These are phyloP conservation scores for Equus quagga DNA, from an alignment of 2,113 vertebrate genomes.

Conservation along the genomic window DNA sequence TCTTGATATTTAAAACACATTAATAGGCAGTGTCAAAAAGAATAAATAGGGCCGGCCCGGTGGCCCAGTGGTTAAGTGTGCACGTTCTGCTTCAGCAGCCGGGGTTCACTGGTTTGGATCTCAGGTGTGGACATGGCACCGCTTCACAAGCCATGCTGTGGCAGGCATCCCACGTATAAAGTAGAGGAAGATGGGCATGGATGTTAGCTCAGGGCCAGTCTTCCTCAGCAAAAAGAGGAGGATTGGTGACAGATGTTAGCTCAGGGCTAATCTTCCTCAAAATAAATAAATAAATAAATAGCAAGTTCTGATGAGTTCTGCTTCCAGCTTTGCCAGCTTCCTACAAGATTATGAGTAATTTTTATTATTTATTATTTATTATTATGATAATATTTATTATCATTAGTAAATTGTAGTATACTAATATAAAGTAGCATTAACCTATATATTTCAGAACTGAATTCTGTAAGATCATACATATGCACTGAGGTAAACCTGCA, in stretches of 20 bases:
- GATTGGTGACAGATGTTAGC: too few species aligned
- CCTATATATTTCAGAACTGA: slow-evolving; percentile 24
- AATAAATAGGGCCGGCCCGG: neutral
- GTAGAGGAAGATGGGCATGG: too few species aligned
- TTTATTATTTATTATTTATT: too few species aligned
- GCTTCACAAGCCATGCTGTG: too few species aligned
- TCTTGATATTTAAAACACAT: slow-evolving; percentile 5
- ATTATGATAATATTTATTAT: too few species aligned
- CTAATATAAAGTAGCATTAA: slow-evolving; percentile 23
- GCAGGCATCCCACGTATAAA: too few species aligned
- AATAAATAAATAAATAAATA: neutral
- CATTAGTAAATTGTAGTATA: neutral
- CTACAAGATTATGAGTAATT: neutral
- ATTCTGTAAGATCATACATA: neutral
- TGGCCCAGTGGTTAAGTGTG: too few species aligned
- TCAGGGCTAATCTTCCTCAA: neutral
- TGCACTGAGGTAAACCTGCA: neutral
- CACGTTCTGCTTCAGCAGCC: too few species aligned
- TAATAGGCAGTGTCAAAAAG: slow-evolving; percentile 6
- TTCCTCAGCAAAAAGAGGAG: too few species aligned
- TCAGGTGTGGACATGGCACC: too few species aligned
- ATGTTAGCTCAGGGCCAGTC: too few species aligned
- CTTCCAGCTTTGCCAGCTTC: slow-evolving; percentile 28
- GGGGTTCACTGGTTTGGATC: too few species aligned
- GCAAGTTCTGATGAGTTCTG: neutral